Conservation (phyloP, 2,797 vertebrate species). For the Schizopygopsis malacanthus region DNA sequence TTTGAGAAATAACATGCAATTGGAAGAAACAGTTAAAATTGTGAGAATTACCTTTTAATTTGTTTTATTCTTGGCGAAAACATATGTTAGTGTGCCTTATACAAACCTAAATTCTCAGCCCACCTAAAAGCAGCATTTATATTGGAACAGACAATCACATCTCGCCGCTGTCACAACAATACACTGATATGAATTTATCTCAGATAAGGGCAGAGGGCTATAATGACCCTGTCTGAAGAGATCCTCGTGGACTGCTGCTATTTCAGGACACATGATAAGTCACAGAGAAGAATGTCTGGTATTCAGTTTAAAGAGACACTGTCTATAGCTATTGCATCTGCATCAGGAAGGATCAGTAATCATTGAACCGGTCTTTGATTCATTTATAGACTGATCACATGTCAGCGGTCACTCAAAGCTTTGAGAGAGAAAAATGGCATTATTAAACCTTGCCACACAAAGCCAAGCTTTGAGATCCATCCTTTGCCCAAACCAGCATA, state of each 20-base stretch:
- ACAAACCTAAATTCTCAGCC: background rate
- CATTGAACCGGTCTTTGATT: background rate
- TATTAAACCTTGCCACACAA: too few species aligned
- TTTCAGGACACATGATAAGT: slow-evolving; percentile 36
- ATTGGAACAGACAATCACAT: background rate
- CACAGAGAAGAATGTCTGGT: background rate
- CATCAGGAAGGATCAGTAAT: too few species aligned
- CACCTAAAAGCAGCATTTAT: background rate
- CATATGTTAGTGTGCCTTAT: background rate
- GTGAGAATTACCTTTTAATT: background rate
- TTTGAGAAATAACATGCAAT: background rate
- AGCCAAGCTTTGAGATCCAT: too few species aligned
- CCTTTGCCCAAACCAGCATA: too few species aligned
- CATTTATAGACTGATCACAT: too few species aligned
- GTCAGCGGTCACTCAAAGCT: too few species aligned
- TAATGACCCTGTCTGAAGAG: slow-evolving; percentile 9
- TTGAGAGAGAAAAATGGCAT: too few species aligned
- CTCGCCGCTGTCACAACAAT: background rate
- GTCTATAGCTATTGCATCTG: background rate
- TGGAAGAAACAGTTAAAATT: background rate
- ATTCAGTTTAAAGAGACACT: background rate
- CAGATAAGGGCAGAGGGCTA: slow-evolving; percentile 25
- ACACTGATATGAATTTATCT: background rate
- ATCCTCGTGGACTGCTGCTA: slow-evolving; percentile 23
- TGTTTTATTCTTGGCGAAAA: background rate